Conservation (phyloP, 1,140 invertebrate species). For the Cheumatopsyche charites region DNA sequence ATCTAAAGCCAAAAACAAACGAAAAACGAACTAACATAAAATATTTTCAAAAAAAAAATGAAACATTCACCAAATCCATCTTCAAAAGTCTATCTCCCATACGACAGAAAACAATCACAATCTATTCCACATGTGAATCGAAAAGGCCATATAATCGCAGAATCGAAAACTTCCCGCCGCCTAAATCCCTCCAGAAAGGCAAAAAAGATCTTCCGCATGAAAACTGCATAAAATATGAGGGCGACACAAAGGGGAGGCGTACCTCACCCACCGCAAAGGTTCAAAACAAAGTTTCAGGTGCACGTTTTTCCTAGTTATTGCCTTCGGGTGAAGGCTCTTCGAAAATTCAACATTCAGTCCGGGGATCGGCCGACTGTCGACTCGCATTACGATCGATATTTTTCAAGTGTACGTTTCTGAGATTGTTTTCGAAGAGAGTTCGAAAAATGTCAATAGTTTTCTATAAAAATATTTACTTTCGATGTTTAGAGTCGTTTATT, state of each 20-base stretch:
- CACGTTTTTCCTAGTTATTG: conserved; percentile 31
- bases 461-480: no score
- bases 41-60: no score
- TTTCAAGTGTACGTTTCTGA: not conserved
- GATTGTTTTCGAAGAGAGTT: not conserved
- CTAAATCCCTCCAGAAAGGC: not conserved
- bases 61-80: no score
- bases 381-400: no score
- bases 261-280: not conserved
- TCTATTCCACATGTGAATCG: no score
- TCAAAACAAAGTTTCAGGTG: conserved; percentile 27
- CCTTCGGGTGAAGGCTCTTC: conserved; percentile 11
- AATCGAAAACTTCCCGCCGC: not conserved
- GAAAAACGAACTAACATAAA: no score
- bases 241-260: conserved; percentile 26
- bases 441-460: no score
- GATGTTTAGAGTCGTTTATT: no score
- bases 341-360: conserved; percentile 28
- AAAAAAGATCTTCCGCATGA: not conserved
- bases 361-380: not conserved
- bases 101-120: no score
- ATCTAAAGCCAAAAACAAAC: no score
- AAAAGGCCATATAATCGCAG: conserved; percentile 9
- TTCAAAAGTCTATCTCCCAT: no score
- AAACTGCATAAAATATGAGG: conserved; percentile 25